These are phyloP conservation scores for Ceyx cyanopectus DNA, from an alignment of 2,113 vertebrate species.

Conservation along the genomic window DNA sequence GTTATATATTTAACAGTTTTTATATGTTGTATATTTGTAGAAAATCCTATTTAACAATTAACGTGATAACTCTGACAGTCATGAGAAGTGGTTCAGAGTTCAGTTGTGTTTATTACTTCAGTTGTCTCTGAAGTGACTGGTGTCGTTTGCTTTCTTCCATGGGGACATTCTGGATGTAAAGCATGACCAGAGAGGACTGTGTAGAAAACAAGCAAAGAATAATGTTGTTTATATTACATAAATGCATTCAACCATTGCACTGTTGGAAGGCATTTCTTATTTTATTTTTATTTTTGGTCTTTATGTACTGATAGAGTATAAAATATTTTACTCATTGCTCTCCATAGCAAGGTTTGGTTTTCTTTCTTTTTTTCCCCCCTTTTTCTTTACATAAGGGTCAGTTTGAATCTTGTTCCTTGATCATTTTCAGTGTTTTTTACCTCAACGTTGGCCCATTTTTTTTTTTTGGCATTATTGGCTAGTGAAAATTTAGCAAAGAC, in stretches of 20 bases:
- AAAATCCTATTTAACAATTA: slow-evolving; percentile 97
- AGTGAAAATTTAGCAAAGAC: slow-evolving; percentile 40
- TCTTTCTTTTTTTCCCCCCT: background rate
- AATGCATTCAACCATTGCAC: slow-evolving; percentile 69
- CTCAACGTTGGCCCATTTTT: slow-evolving; percentile 24
- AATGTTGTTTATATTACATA: slow-evolving; percentile 83
- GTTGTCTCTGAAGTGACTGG: slow-evolving; percentile 86
- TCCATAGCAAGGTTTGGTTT: slow-evolving; percentile 24
- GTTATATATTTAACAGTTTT: slow-evolving; percentile 99
- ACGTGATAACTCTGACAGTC: slow-evolving; percentile 86
- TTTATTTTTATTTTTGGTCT: slow-evolving; percentile 67
- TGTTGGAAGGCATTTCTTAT: slow-evolving; percentile 71
- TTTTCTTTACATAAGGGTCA: background rate
- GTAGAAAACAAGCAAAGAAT: slow-evolving; percentile 79
- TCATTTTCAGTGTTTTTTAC: slow-evolving; percentile 30
- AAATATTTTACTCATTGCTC: slow-evolving; percentile 79
- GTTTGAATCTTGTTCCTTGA: background rate
- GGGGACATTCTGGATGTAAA: slow-evolving; percentile 77
- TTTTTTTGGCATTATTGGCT: slow-evolving; percentile 12
- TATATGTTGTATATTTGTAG: slow-evolving; percentile 99
- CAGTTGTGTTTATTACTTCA: slow-evolving; percentile 88
- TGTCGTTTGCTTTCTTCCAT: slow-evolving; percentile 83
- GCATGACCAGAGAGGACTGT: slow-evolving; percentile 81
- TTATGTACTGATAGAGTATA: slow-evolving; percentile 84
- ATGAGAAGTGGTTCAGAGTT: slow-evolving; percentile 81